Evolutionary conservation across 2,113 vertebrate species (phyloP).

Genomic region (Anser cygnoides): DNA sequence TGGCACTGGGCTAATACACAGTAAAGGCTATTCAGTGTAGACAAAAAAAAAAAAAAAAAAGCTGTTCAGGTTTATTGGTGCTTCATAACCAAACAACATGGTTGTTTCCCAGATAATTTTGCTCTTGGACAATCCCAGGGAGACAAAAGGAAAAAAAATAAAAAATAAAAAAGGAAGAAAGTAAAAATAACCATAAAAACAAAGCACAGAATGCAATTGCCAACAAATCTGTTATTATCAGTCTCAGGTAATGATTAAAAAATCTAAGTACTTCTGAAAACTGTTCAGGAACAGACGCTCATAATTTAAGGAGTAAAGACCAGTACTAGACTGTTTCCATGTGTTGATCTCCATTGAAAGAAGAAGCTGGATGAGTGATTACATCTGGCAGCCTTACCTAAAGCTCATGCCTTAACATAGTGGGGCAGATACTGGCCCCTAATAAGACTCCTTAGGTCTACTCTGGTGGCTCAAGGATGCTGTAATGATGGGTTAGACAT

Average conservation of each 20-base stretch:
- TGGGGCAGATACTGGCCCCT: not conserved
- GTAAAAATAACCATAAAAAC: not conserved
- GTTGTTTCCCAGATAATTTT: slow-evolving; percentile 34
- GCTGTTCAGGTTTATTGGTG: slow-evolving; percentile 12
- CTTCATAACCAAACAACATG: not conserved
- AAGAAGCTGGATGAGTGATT: not conserved
- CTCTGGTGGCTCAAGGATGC: not conserved
- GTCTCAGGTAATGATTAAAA: slow-evolving; percentile 1
- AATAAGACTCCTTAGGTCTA: not conserved
- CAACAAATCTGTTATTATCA: not conserved
- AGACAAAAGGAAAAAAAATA: not conserved
- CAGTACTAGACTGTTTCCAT: not conserved
- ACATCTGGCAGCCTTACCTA: not conserved
- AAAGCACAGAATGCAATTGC: not conserved
- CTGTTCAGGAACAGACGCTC: not conserved
- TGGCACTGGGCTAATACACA: slow-evolving; percentile 61
- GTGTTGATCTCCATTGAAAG: not conserved
- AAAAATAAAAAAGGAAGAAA: not conserved
- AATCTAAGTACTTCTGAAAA: not conserved
- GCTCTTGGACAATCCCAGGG: not conserved
- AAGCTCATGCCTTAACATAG: not conserved
- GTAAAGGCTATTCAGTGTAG: slow-evolving; percentile 35
- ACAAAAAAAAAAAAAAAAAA: not conserved
- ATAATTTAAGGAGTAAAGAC: not conserved
- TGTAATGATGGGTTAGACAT: not conserved